A percentile compares a stretch with the other conserved stretches of the same genome.
These are phyloP conservation scores for Stenoptilia bipunctidactyla DNA, from an alignment of 2,888 invertebrate genomes.

Conservation along the genomic window DNA sequence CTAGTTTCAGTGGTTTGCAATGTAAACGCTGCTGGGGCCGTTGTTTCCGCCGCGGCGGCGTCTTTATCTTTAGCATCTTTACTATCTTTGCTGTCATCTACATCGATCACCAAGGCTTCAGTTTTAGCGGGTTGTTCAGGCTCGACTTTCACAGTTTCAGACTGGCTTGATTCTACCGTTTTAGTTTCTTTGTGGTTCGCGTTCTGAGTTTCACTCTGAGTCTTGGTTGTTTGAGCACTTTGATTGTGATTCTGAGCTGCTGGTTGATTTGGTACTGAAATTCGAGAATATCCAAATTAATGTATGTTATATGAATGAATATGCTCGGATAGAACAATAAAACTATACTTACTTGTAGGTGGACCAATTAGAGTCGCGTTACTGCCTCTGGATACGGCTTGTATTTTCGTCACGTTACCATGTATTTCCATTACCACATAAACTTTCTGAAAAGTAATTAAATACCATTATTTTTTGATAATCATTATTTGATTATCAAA, in stretches of 20 bases:
- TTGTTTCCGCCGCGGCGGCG: background rate
- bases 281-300: no score
- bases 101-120: background rate
- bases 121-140: no score
- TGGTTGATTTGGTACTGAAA: no score
- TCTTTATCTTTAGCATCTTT: background rate
- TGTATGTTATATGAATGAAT: background rate
- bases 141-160: no score
- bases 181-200: no score
- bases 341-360: conserved; percentile 22
- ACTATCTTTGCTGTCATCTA: background rate
- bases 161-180: no score
- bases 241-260: no score
- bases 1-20: conserved; percentile 17
- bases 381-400: conserved; percentile 72
- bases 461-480: no score
- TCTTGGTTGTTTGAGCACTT: no score
- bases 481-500: no score
- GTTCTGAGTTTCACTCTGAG: no score
- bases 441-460: conserved; percentile 79
- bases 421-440: conserved; percentile 87
- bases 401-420: conserved; percentile 83
- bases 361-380: conserved; percentile 26
- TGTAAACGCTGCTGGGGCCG: conserved; percentile 10
- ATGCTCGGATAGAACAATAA: no score